Conservation (phyloP, 1,140 invertebrate species). For the Zaprionus camerounensis region DNA sequence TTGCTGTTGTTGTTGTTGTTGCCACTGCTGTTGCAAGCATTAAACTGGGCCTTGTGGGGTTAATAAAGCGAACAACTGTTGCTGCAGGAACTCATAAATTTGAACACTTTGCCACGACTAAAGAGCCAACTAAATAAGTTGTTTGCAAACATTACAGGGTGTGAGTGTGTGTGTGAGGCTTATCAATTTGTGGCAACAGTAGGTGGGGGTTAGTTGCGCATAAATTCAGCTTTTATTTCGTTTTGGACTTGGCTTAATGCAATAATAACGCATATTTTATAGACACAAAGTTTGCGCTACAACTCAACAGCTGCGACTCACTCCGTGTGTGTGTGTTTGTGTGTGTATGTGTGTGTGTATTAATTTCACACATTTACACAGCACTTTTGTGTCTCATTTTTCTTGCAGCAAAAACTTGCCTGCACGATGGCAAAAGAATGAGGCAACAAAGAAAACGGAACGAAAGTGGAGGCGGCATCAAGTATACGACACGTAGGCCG, state of each 20-base stretch:
- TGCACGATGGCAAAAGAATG: slow-evolving; percentile 22
- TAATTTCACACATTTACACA: slow-evolving; percentile 70
- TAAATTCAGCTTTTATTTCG: slow-evolving; percentile 60
- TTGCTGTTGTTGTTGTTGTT: slow-evolving; percentile 10
- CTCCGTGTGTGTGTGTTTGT: slow-evolving; percentile 11
- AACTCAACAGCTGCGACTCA: slow-evolving; percentile 26
- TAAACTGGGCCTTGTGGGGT: slow-evolving; percentile 33
- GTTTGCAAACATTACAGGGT: slow-evolving; percentile 18
- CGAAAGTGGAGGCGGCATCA: slow-evolving; percentile 13
- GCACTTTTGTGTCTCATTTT: slow-evolving; percentile 69
- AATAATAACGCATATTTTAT: slow-evolving; percentile 68
- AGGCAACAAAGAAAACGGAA: slow-evolving; percentile 14
- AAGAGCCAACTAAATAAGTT: slow-evolving; percentile 49
- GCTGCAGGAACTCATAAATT: slow-evolving; percentile 59
- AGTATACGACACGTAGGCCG: slow-evolving; percentile 52
- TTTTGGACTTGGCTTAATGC: slow-evolving; percentile 48
- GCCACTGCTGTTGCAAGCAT: slow-evolving; percentile 16
- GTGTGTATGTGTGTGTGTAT: slow-evolving; percentile 43
- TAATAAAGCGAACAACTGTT: slow-evolving; percentile 55
- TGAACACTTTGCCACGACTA: slow-evolving; percentile 45
- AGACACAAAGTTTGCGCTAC: slow-evolving; percentile 43
- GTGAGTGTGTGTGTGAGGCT: slow-evolving; percentile 2
- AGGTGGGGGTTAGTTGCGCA: slow-evolving; percentile 23
- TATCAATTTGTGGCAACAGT: slow-evolving; percentile 38
- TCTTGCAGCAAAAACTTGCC: slow-evolving; percentile 50